These are phyloP conservation scores for Cerastoderma edule DNA, from an alignment of 2,888 invertebrate species.

Conservation along the genomic window DNA sequence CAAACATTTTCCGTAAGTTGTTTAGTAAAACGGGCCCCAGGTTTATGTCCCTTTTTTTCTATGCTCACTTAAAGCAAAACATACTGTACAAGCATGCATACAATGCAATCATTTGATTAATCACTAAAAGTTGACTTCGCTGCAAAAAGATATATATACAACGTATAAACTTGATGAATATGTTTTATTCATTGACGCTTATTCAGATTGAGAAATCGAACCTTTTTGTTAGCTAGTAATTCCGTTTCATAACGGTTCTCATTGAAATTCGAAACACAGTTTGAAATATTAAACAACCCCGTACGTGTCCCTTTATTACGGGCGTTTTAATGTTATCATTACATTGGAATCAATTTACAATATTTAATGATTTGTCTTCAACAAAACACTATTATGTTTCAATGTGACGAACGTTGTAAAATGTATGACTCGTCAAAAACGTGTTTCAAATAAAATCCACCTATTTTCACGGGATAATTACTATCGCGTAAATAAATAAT, in stretches of 20 bases:
- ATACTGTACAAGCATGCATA: no score
- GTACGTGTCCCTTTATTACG: constrained; percentile 3
- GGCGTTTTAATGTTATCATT: constrained; percentile 18
- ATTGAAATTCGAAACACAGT: constrained; percentile 14
- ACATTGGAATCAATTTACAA: not conserved
- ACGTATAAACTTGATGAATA: no score
- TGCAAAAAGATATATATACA: no score
- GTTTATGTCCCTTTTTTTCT: no score
- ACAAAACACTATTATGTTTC: constrained; percentile 13
- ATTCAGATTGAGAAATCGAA: no score
- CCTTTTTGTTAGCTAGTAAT: no score
- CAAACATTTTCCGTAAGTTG: no score
- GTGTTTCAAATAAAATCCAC: not conserved
- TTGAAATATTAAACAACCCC: not conserved
- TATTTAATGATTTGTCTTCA: not conserved
- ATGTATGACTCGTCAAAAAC: not conserved
- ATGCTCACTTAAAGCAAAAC: no score
- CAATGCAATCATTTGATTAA: no score
- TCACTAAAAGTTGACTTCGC: no score
- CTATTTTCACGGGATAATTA: not conserved
- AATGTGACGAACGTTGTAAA: not conserved
- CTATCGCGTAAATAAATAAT: not conserved
- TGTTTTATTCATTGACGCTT: no score
- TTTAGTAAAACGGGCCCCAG: no score
- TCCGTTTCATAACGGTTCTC: not conserved